Base-by-base conservation (phyloP, 1,140 invertebrate genomes). In the Scaptodrosophila lebanonensis region DNA sequence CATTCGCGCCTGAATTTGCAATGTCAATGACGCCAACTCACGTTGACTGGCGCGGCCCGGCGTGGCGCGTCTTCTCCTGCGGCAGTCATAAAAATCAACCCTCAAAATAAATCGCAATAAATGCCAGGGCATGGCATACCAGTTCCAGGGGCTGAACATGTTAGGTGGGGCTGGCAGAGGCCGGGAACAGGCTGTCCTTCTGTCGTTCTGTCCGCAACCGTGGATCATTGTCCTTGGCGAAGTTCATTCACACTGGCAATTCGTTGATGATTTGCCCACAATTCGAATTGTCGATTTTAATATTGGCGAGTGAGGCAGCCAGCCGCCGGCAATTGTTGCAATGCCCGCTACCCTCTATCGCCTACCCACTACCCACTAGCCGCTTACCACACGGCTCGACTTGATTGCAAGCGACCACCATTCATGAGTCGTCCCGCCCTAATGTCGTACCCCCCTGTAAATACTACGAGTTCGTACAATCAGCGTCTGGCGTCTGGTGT, bases 161-260 rank as follows among this genome's bases (percentile, higher is more conserved):
- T 25, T 43, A 45, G 42, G 32, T 33, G 48, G 44, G 22, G 42
- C 22, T 35, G 22, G 40, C 50, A 33, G 39, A 33, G 29, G 44
- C 29, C 29, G 50, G 65, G 35, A 42, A 62, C 44, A 44, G 51
- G 52, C 35, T 22, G 36, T 32, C 64, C 2, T 12, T 27, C 30
- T 42, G 18, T 9, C 11, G 7, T 13, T 36, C 20, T 9, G n/a
- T 30, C 25, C 17, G 11, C 16, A 17, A 42, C 43, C 52, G 77
- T 72, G 73, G 79, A 84, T 83, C 79, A 83, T 84, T 77, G 79
- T 83, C 77, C 77, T 83, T 83, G 77, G 75, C 39, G 40, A 56
- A 72, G 77, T 83, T 83, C 77, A 83, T 83, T 83, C 67, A 83
- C 77, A 76, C 48, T 54, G 18, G 20, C 45, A 40, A 47, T 65